Percentiles rank a stretch among this genome's conserved stretches.
Evolutionary conservation across 2,113 vertebrate genomes (phyloP).

Genomic region (Sylvilagus bachmani): DNA sequence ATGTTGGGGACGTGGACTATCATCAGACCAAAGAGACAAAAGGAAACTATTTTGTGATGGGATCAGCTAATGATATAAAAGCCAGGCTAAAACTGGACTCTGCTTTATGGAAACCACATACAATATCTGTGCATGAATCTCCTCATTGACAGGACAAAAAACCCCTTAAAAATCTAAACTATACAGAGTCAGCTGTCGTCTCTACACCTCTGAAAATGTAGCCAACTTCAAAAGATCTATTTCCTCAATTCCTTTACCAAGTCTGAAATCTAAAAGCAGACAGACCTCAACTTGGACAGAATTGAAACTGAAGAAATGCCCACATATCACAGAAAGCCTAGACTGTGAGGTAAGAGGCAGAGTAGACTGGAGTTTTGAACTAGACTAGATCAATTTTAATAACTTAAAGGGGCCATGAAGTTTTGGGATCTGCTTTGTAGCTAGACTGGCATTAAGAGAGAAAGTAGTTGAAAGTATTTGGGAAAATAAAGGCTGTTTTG

Average conservation of each 20-base stretch:
- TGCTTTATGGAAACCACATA: background rate
- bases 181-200: background rate
- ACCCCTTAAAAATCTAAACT: background rate
- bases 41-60: background rate
- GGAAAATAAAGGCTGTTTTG: conserved; percentile 34
- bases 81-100: background rate
- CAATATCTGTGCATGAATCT: background rate
- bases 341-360: background rate
- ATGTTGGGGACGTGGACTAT: accelerated
- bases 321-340: background rate
- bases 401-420: background rate
- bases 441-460: background rate
- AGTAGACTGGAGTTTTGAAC: background rate
- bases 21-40: background rate
- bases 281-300: background rate
- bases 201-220: background rate
- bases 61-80: background rate
- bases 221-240: background rate
- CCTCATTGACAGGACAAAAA: background rate
- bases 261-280: background rate
- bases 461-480: background rate
- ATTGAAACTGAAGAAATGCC: background rate
- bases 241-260: background rate
- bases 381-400: background rate
- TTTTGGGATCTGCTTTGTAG: background rate